Evolutionary conservation across 2,888 invertebrate genomes (phyloP).

Genomic region (Xylota segnis): DNA sequence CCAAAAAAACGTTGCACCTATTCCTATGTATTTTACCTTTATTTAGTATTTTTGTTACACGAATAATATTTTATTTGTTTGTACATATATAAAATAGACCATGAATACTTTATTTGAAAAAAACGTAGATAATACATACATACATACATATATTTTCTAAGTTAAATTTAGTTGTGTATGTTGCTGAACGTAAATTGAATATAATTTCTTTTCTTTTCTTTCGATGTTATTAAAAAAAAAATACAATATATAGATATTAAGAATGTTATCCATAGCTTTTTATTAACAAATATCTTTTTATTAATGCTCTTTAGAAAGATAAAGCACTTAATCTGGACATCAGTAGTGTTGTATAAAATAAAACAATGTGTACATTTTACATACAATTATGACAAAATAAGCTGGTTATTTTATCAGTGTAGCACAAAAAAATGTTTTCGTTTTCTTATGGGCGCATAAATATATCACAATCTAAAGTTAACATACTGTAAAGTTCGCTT

Average conservation of each 20-base stretch:
- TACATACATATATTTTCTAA: slow-evolving; percentile 23
- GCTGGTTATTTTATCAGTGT: neutral
- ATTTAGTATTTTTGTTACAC: slow-evolving; percentile 47
- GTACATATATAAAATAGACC: slow-evolving; percentile 63
- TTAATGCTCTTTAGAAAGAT: slow-evolving; percentile 46
- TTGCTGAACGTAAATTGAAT: neutral
- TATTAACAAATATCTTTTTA: slow-evolving; percentile 9
- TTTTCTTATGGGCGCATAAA: slow-evolving; percentile 26
- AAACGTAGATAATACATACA: neutral
- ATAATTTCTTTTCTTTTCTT: neutral
- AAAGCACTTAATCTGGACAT: slow-evolving; percentile 69
- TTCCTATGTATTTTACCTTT: slow-evolving; percentile 30
- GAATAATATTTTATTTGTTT: slow-evolving; percentile 45
- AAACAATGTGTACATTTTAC: slow-evolving; percentile 1
- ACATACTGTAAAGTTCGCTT: neutral
- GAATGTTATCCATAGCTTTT: slow-evolving; percentile 2
- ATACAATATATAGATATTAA: slow-evolving; percentile 2
- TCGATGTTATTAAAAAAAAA: slow-evolving; percentile 28
- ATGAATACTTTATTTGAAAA: slow-evolving; percentile 34
- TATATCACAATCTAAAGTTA: slow-evolving; percentile 41
- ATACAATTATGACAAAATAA: slow-evolving; percentile 24
- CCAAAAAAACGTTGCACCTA: slow-evolving; percentile 47
- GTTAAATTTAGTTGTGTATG: slow-evolving; percentile 1
- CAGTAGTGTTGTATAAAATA: slow-evolving; percentile 23
- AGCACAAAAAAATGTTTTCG: slow-evolving; percentile 7